phyloP scores from a whole-genome alignment of 2,113 vertebrate genomes.

The Thinocorus orbignyianus region DNA sequence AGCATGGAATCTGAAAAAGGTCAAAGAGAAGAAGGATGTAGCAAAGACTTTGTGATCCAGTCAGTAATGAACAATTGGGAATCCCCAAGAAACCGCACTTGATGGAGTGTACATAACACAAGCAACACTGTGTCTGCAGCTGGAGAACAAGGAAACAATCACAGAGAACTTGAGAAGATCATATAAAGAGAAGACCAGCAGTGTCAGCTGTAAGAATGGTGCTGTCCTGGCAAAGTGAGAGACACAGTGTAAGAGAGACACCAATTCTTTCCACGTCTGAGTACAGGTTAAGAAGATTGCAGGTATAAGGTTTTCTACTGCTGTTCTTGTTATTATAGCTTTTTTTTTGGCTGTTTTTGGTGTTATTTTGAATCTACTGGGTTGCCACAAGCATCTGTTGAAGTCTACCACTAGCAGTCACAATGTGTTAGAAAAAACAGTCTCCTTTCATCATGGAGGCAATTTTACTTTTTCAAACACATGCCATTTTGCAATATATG shows the following conservation, averaged over 20 bases:
- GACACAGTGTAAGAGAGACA: rapidly evolving
- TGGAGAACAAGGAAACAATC: neutral
- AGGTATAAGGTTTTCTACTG: neutral
- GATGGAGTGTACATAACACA: neutral
- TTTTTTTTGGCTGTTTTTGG: neutral
- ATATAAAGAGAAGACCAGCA: neutral
- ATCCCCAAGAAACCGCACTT: neutral
- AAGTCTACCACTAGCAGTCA: neutral
- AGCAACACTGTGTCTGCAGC: neutral
- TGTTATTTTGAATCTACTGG: neutral
- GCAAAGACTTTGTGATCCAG: neutral
- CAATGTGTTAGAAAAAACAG: neutral
- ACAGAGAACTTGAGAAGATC: neutral
- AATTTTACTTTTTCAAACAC: neutral
- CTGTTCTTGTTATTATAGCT: neutral
- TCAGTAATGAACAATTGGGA: neutral
- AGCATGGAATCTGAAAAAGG: neutral
- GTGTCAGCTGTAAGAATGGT: neutral
- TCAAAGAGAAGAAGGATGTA: neutral
- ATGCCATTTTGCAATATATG: neutral
- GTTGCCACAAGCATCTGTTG: neutral
- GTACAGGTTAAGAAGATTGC: neutral
- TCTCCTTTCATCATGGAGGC: neutral
- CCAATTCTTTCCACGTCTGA: neutral
- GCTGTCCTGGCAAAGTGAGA: neutral